Base-by-base conservation (phyloP, 2,113 vertebrate genomes). In the Arvicanthis niloticus region DNA sequence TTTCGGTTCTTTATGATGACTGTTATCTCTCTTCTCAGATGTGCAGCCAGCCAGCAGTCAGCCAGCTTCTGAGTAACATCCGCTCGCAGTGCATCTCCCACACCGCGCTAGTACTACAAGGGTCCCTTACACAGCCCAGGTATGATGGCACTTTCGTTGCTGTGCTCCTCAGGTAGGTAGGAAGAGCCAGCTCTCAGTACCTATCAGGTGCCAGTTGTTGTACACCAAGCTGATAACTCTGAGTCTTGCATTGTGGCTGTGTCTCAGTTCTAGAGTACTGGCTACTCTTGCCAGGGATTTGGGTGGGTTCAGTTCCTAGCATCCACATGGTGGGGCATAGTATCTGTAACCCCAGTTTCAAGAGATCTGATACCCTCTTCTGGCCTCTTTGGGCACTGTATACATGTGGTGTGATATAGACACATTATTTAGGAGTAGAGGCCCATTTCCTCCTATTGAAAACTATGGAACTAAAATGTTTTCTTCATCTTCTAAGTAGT, bases 51-150 rank as follows among this genome's bases (percentile, higher is more conserved):
- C 99, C 99, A 90, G 99, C 99, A 96, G 99, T 99, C 94, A 99
- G 99, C 98, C 99, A 99, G 98, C 99, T 99, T 97, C 99, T 99
- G 98, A 99, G 99, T 99, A 99, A 99, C 99, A 99, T 99, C 98
- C 99, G 99, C 96, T 99, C 99, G 11, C 99, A 99, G 98, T 99
- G 99, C 99, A 99, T 99, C 97, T 99, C 99, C 86, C 99, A 99
- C 3, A 99, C 99, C 91, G 99, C 99, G 78, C 98, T 99, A 97
- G 99, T 99, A 93, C 99, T 99, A 4, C 99, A 99, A 97, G 99
- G 99, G 67, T 98, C 99, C 92, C 98, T 99, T 65, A 99, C 99
- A 5, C 99, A 99, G 78, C 99, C 99, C 87, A 99, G 99, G 99
- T 99, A 98, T 1, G 6, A 4, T 3, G 2, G 29, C 0, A 8